phyloP scores from a whole-genome alignment of 2,797 vertebrate species.

The Sebastes cheni region DNA sequence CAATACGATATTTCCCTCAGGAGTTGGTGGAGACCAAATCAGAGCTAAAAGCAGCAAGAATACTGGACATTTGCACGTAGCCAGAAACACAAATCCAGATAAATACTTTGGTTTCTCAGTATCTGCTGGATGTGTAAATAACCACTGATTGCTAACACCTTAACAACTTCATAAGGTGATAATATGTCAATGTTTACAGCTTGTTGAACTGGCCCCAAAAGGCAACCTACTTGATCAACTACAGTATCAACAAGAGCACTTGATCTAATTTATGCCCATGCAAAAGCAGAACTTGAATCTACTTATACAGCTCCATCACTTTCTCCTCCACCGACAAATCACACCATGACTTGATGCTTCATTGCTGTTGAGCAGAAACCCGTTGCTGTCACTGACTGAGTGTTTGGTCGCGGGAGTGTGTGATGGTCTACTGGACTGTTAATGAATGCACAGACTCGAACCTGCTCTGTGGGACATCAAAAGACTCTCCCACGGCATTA shows the following conservation, averaged over 20 bases:
- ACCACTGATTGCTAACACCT: background rate
- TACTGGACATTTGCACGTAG: background rate
- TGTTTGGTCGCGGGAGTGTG: slow-evolving; percentile 22
- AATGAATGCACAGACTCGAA: slow-evolving; percentile 47
- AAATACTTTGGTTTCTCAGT: background rate
- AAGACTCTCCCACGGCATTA: slow-evolving; percentile 35
- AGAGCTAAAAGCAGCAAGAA: background rate
- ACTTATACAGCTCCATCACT: background rate
- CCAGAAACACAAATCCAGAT: background rate
- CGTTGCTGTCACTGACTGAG: background rate
- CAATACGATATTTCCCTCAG: background rate
- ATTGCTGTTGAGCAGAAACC: background rate
- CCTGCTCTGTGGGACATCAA: slow-evolving; percentile 48
- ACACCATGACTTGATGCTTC: background rate
- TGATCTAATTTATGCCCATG: background rate
- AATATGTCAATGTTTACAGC: background rate
- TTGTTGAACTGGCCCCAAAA: background rate
- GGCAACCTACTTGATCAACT: background rate
- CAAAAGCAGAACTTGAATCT: background rate
- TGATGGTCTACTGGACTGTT: slow-evolving; percentile 15
- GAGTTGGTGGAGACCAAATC: background rate
- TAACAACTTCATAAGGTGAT: background rate
- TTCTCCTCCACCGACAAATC: background rate
- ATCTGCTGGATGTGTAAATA: background rate
- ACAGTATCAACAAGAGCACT: background rate